Evolutionary conservation across 2,888 invertebrate species (phyloP).

Genomic region (Pterostichus madidus): DNA sequence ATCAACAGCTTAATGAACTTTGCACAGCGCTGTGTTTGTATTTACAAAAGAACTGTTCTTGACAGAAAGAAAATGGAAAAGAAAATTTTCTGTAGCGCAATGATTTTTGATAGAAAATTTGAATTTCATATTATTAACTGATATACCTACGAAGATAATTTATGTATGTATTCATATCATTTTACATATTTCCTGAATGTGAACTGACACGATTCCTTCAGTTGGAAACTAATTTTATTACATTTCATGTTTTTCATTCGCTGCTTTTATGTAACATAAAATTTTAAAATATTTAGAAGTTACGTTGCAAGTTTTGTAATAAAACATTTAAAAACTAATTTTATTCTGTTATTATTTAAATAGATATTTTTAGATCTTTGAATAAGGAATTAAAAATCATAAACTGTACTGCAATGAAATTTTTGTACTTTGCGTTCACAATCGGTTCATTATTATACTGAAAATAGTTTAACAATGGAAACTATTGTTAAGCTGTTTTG

Average conservation of each 20-base stretch:
- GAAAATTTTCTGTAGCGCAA: not conserved
- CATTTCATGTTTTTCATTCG: not conserved
- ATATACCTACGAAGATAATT: not conserved
- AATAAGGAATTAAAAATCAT: too few relatives aligned
- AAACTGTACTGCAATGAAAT: too few relatives aligned
- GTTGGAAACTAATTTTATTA: conserved; percentile 38
- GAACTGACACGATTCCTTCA: conserved; percentile 21
- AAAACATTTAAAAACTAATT: too few relatives aligned
- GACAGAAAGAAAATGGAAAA: conserved; percentile 26
- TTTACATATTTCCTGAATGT: conserved; percentile 32
- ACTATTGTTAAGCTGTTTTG: too few relatives aligned
- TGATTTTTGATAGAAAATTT: conserved; percentile 16
- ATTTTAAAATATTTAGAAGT: too few relatives aligned
- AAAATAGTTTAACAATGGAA: too few relatives aligned
- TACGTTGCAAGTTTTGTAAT: too few relatives aligned
- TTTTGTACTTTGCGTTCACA: too few relatives aligned
- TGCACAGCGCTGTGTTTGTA: not conserved
- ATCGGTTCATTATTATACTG: too few relatives aligned
- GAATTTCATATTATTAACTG: conserved; percentile 30
- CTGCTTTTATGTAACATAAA: too few relatives aligned
- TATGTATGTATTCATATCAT: conserved; percentile 8
- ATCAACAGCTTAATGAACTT: conserved; percentile 4
- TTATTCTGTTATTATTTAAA: too few relatives aligned
- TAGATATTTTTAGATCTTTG: too few relatives aligned
- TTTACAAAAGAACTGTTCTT: not conserved